phyloP scores from a whole-genome alignment of 2,797 vertebrate species.

The Hirundo rustica region DNA sequence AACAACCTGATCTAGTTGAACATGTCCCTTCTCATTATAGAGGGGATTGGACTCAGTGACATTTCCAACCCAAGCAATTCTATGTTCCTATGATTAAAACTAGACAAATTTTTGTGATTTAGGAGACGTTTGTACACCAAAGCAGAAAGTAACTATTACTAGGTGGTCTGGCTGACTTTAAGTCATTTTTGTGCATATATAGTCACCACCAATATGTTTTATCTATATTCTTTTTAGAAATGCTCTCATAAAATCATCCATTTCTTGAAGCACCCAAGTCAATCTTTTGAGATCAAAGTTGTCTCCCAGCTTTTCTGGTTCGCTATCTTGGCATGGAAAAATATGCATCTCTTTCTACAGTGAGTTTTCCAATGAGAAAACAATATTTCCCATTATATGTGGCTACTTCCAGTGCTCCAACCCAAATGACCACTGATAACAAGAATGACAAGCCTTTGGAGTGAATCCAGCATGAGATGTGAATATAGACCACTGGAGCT shows the following conservation, averaged over 20 bases:
- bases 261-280: background rate
- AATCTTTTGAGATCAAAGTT: background rate
- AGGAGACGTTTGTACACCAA: background rate
- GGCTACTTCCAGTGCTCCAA: background rate
- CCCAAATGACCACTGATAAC: background rate
- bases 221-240: background rate
- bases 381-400: background rate
- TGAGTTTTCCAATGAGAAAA: background rate
- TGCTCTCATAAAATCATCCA: background rate
- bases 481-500: background rate
- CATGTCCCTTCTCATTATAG: background rate
- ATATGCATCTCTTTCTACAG: background rate
- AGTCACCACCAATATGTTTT: background rate
- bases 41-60: accelerated
- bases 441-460: background rate
- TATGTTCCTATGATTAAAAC: background rate
- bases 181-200: background rate
- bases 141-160: background rate
- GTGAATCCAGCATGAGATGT: background rate
- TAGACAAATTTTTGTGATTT: background rate
- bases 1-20: background rate
- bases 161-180: background rate
- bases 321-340: background rate
- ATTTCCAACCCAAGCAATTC: background rate
- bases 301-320: background rate